These are phyloP conservation scores for Labeo rohita DNA, from an alignment of 2,113 vertebrate species.

Conservation along the genomic window DNA sequence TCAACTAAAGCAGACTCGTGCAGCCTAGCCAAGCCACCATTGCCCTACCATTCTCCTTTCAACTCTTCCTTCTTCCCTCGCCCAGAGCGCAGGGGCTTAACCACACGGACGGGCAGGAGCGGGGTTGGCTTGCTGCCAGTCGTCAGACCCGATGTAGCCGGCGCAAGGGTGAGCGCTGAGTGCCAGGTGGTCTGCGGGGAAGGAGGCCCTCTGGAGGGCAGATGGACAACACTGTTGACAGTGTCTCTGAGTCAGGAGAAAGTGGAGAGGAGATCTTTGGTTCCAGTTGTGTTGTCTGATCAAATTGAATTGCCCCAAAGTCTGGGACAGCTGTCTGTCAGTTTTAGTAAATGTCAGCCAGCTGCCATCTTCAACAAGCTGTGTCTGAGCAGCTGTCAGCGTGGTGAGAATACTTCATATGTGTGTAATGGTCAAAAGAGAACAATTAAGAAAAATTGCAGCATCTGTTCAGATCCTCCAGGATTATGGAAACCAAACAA, in stretches of 20 bases:
- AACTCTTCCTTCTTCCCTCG: constrained; percentile 31
- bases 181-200: constrained; percentile 55
- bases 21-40: constrained; percentile 42
- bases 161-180: constrained; percentile 27
- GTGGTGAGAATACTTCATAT: not conserved
- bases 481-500: not conserved
- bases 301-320: constrained; percentile 10
- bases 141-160: constrained; percentile 69
- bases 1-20: constrained; percentile 49
- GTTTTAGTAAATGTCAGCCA: not conserved
- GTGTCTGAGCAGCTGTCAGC: constrained; percentile 3
- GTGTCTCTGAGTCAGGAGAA: constrained; percentile 61
- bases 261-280: not conserved
- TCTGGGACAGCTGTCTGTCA: constrained; percentile 12
- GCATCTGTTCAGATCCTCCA: constrained; percentile 15
- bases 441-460: not conserved
- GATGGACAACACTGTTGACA: constrained; percentile 54
- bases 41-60: constrained; percentile 62
- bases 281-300: constrained; percentile 21
- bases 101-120: constrained; percentile 78
- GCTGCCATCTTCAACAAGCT: constrained; percentile 16
- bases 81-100: constrained; percentile 57
- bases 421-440: not conserved
- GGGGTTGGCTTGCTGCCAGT: constrained; percentile 84
- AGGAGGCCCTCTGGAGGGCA: constrained; percentile 61